A percentile compares a stretch with the other conserved stretches of the same genome.
phyloP scores from a whole-genome alignment of 2,797 vertebrate species.

The Hyperoplus lanceolatus region DNA sequence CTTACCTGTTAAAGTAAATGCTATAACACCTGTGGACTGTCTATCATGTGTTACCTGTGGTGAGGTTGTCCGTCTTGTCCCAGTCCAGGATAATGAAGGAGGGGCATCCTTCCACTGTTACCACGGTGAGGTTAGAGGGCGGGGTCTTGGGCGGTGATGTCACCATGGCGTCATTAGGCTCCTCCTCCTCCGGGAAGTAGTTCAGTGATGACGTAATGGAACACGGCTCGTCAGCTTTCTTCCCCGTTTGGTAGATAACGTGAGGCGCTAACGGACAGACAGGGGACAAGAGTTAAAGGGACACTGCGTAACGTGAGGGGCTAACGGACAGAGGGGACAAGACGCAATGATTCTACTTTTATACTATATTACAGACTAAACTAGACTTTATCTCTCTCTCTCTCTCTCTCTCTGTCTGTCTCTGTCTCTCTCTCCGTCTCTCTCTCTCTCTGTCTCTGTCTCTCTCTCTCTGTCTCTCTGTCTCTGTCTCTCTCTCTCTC shows the following conservation, averaged over 20 bases:
- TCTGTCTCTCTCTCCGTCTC: no score
- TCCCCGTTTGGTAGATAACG: conserved; percentile 91
- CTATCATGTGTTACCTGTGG: conserved; percentile 85
- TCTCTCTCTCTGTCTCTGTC: no score
- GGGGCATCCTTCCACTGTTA: conserved; percentile 95
- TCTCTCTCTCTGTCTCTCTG: no score
- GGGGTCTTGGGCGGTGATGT: conserved; percentile 87
- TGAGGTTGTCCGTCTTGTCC: conserved; percentile 92
- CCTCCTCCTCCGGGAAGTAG: conserved; percentile 89
- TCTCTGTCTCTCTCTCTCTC: no score
- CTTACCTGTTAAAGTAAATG: no score
- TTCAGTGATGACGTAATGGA: conserved; percentile 94
- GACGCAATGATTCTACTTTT: background rate
- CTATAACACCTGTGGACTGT: background rate
- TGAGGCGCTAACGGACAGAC: conserved; percentile 85
- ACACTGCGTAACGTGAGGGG: conserved; percentile 85
- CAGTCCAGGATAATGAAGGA: conserved; percentile 96
- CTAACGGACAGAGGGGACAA: conserved; percentile 69
- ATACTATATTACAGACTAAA: no score
- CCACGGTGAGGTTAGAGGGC: conserved; percentile 94
- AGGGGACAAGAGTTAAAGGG: no score
- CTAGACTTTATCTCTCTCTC: no score
- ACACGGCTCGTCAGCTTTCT: conserved; percentile 91
- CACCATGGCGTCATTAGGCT: conserved; percentile 79
- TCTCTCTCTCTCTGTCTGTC: no score